Base-by-base conservation (phyloP, 2,888 invertebrate genomes). In the Hipparchia sbordonii region DNA sequence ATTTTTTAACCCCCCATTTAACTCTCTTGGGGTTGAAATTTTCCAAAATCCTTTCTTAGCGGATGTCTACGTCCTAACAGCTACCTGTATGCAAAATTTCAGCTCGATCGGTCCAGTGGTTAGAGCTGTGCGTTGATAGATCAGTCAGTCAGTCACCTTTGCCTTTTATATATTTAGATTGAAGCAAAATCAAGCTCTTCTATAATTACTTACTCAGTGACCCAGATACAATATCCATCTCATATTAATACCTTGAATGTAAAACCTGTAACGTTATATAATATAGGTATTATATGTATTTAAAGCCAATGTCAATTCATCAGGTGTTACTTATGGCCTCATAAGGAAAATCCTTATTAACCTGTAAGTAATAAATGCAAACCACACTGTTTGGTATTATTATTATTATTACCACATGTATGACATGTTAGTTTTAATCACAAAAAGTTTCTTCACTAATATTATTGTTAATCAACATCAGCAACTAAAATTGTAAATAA, bases 231-330 rank as follows among this genome's bases (percentile, higher is more conserved):
- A 66, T 66, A 54, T 56, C 8, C 61, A 39, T 66, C 66, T 66
- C 45, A 56, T 66, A 56, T 45, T 54, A 56, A 54, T 23, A 54
- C 66, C 66, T 66, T 66, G 56, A 66, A 66, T 54, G 54, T 39
- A 63, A 63, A 63, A 63, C 51, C 61, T 45, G 61, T 61, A 61
- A 45, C 12, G 39, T 45, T 45, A 61, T 61, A 61, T 45, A 63
- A 23, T 23, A 23, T 23, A 23, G 23, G 23, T 23, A 23, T 23
- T 39, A 39, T 39, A 39, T 4, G 39, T 39, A 39, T 39, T 39
- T 65, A 65, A 54, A 10, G 8, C 12, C 57, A 57, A 23, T 56
- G 12, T 56, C 66, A 66, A 56, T 56, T 33, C 54, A 39, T 63
- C 9, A 48, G 1, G 61, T 61, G 39, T 61, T 61, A n/a, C n/a